Evolutionary conservation across 1,140 invertebrate species (phyloP), one percentile per base, ranked within the genome.

Genomic region (Drosophila nasuta): DNA sequence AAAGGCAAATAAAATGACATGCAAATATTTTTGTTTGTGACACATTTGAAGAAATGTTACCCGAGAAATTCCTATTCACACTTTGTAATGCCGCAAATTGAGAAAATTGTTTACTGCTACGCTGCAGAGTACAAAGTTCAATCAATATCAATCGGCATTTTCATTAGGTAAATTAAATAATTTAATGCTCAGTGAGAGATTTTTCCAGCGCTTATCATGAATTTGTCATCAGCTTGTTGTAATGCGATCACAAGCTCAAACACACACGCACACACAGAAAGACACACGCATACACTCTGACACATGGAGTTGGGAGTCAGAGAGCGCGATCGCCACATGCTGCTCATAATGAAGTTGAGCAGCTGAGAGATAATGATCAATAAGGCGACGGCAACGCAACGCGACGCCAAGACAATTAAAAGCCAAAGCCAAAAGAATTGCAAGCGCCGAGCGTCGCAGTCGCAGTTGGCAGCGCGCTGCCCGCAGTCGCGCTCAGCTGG

Each of bases 191-290:
- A 71, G 54, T 58, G 54, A 75, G 70, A 75, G 66, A 86, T 75
- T 85, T 85, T 72, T 49, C 72, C 60, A 73, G 41, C 58, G 81
- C 82, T 89, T 89, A 88, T 88, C 83, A 75, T 54, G 89, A 82
- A 88, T 88, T 88, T 88, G 83, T 88, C 85, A 88, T 88, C 83
- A 62, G 59, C 59, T 77, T 71, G 85, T 78, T 82, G 83, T 87
- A 88, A 87, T 74, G 60, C 75, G 69, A 72, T 72, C 73, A 41
- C 56, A 41, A 15, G 5, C 41, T 13, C 56, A 46, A 28, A 38
- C 25, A 49, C 43, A 49, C 58, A 58, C 52, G 38, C 20, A 20
- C 20, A 20, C 20, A 20, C 20, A 20, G 20, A 46, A 28, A 38
- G 15, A 20, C 43, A 57, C 58, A 58, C 48, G 30, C 33, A 46